Evolutionary conservation across 2,888 invertebrate species (phyloP).

Genomic region (Brenthis ino): DNA sequence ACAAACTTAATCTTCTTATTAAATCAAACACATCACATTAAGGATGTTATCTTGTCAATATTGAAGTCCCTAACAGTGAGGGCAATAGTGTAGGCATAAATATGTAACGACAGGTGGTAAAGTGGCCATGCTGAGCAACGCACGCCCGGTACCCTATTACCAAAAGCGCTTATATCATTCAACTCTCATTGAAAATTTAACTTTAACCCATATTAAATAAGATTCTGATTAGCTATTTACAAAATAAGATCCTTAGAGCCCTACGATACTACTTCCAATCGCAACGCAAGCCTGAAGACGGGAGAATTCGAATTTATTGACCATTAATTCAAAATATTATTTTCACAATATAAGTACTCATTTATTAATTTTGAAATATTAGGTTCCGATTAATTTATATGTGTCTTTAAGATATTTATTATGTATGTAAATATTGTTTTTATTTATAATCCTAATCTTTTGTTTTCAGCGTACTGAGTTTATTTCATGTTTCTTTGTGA

Average conservation of each 20-base stretch:
- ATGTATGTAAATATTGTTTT: slow-evolving; percentile 81
- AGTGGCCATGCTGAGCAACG: slow-evolving; percentile 80
- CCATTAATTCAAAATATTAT: slow-evolving; percentile 83
- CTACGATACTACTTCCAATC: slow-evolving; percentile 50
- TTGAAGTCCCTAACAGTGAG: slow-evolving; percentile 82
- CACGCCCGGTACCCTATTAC: slow-evolving; percentile 63
- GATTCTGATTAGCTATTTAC: slow-evolving; percentile 34
- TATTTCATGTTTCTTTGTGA: slow-evolving; percentile 45
- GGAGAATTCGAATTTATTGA: slow-evolving; percentile 83
- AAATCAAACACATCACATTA: slow-evolving; percentile 84
- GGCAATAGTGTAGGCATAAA: slow-evolving; percentile 83
- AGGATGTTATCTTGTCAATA: slow-evolving; percentile 83
- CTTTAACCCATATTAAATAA: slow-evolving; percentile 42
- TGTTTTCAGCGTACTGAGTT: slow-evolving; percentile 63
- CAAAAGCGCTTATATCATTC: slow-evolving; percentile 42
- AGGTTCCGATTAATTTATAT: slow-evolving; percentile 83
- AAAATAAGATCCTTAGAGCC: slow-evolving; percentile 44
- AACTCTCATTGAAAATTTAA: slow-evolving; percentile 45
- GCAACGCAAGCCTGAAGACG: slow-evolving; percentile 81
- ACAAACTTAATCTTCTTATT: slow-evolving; percentile 81
- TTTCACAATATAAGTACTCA: slow-evolving; percentile 83
- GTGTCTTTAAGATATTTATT: slow-evolving; percentile 83
- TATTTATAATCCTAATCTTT: slow-evolving; percentile 78
- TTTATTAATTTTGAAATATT: slow-evolving; percentile 83
- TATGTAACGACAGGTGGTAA: slow-evolving; percentile 83